phyloP scores from a whole-genome alignment of 1,140 invertebrate species.

The Heterodera carotae region DNA sequence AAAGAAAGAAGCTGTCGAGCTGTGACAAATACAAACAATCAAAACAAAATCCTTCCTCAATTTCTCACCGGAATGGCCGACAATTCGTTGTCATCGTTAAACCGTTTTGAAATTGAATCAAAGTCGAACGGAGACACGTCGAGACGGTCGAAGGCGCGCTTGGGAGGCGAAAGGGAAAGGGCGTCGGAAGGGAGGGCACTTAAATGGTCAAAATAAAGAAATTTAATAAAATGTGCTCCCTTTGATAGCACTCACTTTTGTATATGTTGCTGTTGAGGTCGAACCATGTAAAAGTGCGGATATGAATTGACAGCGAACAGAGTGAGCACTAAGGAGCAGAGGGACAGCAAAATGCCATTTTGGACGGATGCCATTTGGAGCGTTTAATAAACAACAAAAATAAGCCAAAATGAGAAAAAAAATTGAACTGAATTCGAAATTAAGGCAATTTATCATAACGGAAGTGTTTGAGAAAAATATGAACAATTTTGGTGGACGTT shows the following conservation, averaged over 20 bases:
- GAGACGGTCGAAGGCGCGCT: slow-evolving; percentile 26
- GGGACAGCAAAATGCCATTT: background rate
- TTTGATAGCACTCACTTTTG: too few species aligned
- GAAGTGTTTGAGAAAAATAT: too few species aligned
- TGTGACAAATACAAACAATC: background rate
- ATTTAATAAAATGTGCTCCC: background rate
- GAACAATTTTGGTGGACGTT: too few species aligned
- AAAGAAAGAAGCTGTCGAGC: background rate
- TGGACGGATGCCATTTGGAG: background rate
- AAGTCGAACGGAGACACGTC: slow-evolving; percentile 28
- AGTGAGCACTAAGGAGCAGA: background rate
- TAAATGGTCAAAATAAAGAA: background rate
- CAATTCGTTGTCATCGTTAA: slow-evolving; percentile 28
- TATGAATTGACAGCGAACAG: slow-evolving; percentile 12
- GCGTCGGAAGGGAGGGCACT: background rate
- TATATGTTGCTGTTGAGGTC: background rate
- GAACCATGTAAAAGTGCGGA: slow-evolving; percentile 26
- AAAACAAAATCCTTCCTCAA: too few species aligned
- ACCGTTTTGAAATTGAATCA: slow-evolving; percentile 23
- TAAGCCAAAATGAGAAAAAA: too few species aligned
- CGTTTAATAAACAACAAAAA: too few species aligned
- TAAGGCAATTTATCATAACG: too few species aligned
- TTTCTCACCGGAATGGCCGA: slow-evolving; percentile 14
- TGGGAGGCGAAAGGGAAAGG: background rate
- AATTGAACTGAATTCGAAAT: too few species aligned